Conservation (phyloP, 1,140 invertebrate species). For the Polyergus mexicanus region DNA sequence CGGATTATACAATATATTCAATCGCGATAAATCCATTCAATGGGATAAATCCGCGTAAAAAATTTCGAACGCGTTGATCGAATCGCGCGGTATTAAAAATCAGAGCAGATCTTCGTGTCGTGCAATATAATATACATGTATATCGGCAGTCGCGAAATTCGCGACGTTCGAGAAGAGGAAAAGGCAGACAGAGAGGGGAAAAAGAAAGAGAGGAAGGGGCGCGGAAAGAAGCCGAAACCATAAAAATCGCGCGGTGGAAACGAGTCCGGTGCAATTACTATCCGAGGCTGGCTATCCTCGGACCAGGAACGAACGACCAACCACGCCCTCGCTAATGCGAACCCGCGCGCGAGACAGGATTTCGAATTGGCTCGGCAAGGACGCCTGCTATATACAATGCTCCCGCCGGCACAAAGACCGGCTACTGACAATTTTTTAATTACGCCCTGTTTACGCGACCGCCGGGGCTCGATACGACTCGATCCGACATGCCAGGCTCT, state of each 20-base stretch:
- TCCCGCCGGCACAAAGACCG: conserved; percentile 76
- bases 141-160: conserved; percentile 11
- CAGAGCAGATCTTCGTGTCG: conserved; percentile 5
- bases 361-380: conserved; percentile 81
- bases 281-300: conserved; percentile 76
- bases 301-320: conserved; percentile 77
- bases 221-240: conserved; percentile 41
- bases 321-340: conserved; percentile 82
- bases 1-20: background rate
- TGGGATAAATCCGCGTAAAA: conserved; percentile 1
- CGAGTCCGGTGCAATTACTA: conserved; percentile 73
- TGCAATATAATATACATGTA: conserved; percentile 1
- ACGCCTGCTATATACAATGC: conserved; percentile 77
- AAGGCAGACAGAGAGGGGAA: background rate
- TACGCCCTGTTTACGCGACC: conserved; percentile 73
- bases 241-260: conserved; percentile 70
- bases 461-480: background rate
- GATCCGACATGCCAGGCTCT: background rate
- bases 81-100: conserved; percentile 39
- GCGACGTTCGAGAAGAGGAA: background rate
- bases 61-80: background rate
- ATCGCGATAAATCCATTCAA: background rate
- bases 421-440: conserved; percentile 74
- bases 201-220: background rate
- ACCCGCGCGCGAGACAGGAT: conserved; percentile 75